Evolutionary conservation across 2,113 vertebrate species (phyloP), one percentile per base, ranked within the genome.

Genomic region (Sapajus apella): DNA sequence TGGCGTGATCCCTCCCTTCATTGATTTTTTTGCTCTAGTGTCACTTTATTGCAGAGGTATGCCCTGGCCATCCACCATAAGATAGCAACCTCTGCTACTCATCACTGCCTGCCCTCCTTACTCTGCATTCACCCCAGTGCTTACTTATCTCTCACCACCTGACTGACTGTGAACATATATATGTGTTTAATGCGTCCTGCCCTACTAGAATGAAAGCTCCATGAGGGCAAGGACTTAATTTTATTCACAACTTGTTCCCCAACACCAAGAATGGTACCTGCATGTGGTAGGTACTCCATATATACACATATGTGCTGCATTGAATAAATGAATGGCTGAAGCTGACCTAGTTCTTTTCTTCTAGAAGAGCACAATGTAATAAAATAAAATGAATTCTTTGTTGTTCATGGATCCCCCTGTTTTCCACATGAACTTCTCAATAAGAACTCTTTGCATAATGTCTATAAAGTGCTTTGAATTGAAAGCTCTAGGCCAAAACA

Each of bases 401-500:
- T 77, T 91, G 18, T 40, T 84, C 30, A 2, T 14, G 4, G 30
- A 89, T 77, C 21, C 5, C 35, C 32, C 2, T 5, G 68, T 91
- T 96, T 95, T 66, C 43, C 47, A 10, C 47, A 50, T 92, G 93
- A 92, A 45, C 11, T 11, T 61, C 50, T 93, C 47, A 20, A 2
- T 87, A 70, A 21, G 72, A 89, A 82, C 45, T 61, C 9, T 83
- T 80, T 77, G 82, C 56, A 79, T 93, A 72, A 84, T 27, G 32
- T 94, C 80, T 92, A 13, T 55, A 88, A 95, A 89, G 20, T 83
- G 17, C 79, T 77, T 68, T 95, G 79, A 81, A 76, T 52, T 21
- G 72, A 90, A 92, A 64, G 8, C 58, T 80, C 27, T 66, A 56
- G 91, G 89, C 37, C 77, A 92, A 97, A 97, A 43, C 43, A 43